A percentile compares a stretch with the other conserved stretches of the same genome.
phyloP scores from a whole-genome alignment of 2,888 invertebrate species.

The Apamea epomidion region DNA sequence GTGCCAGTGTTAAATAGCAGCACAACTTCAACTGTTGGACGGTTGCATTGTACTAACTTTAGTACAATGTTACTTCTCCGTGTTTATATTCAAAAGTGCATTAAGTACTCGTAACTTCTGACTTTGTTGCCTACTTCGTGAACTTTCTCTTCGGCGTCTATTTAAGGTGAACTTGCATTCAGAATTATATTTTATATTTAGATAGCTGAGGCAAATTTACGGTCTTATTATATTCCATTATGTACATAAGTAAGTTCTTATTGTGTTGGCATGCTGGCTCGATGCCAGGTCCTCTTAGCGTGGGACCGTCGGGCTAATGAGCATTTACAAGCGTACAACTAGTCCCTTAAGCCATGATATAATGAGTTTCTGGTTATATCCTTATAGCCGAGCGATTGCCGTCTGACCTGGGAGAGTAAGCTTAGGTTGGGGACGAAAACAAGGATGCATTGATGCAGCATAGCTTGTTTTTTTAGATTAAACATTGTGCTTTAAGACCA shows the following conservation, averaged over 20 bases:
- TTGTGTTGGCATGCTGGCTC: constrained; percentile 52
- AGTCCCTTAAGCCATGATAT: constrained; percentile 58
- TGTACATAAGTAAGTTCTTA: constrained; percentile 52
- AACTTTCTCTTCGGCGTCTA: constrained; percentile 60
- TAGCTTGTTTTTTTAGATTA: neutral
- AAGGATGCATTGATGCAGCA: neutral
- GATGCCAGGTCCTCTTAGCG: constrained; percentile 50
- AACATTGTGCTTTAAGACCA: neutral
- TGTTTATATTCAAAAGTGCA: constrained; percentile 80
- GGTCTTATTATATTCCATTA: constrained; percentile 53
- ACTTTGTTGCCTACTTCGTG: constrained; percentile 69
- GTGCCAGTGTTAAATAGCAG: constrained; percentile 58
- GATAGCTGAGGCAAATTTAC: constrained; percentile 37
- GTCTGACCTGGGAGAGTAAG: constrained; percentile 12
- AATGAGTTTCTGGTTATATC: constrained; percentile 54
- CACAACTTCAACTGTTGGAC: constrained; percentile 58
- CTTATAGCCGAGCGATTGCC: constrained; percentile 37
- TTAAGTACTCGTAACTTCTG: constrained; percentile 75
- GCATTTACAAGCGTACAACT: constrained; percentile 57
- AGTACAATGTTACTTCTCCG: constrained; percentile 71
- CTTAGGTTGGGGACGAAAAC: neutral
- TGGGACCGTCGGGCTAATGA: constrained; percentile 49
- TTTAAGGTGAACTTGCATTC: constrained; percentile 56
- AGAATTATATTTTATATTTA: constrained; percentile 44
- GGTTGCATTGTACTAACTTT: constrained; percentile 70